Conservation (phyloP, 2,113 vertebrate genomes). For the Python bivittatus region DNA sequence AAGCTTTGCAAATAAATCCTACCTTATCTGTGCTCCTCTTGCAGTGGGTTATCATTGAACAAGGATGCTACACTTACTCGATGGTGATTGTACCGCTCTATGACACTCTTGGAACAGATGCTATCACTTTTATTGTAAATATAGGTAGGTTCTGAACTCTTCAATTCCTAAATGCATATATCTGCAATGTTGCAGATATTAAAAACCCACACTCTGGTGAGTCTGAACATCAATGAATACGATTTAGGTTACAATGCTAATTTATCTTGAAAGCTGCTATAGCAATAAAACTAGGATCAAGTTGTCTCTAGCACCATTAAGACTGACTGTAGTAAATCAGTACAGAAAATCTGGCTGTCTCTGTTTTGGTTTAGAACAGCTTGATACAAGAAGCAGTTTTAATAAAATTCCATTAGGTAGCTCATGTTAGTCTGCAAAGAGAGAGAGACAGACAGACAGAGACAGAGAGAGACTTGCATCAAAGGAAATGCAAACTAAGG, state of each 20-base stretch:
- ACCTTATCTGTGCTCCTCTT: conserved; percentile 28
- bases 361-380: not conserved
- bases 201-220: no score
- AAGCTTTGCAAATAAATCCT: not conserved
- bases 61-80: conserved; percentile 90
- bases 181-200: not conserved
- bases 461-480: not conserved
- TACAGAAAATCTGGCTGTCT: not conserved
- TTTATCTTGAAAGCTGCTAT: not conserved
- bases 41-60: conserved; percentile 93
- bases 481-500: not conserved
- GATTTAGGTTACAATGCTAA: not conserved
- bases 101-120: conserved; percentile 89
- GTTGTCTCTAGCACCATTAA: not conserved
- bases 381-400: not conserved
- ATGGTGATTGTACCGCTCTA: conserved; percentile 93
- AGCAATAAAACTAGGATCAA: not conserved
- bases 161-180: not conserved
- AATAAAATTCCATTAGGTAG: not conserved
- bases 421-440: not conserved
- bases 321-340: not conserved
- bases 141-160: conserved; percentile 78
- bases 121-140: conserved; percentile 87
- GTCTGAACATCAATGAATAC: not conserved
- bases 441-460: not conserved